These are phyloP conservation scores for Euura lappo DNA, from an alignment of 1,140 invertebrate genomes.

Conservation along the genomic window DNA sequence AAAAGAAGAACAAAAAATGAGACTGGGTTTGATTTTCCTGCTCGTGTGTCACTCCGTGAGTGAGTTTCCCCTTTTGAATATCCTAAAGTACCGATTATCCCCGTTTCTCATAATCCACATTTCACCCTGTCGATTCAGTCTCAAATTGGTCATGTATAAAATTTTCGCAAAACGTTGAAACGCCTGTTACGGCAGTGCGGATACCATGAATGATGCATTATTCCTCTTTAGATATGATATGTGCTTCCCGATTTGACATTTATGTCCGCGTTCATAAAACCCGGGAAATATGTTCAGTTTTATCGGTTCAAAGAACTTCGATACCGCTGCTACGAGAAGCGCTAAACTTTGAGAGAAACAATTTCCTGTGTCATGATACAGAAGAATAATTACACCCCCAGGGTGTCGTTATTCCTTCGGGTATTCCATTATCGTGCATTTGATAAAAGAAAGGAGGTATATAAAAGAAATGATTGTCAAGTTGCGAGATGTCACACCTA, in stretches of 20 bases:
- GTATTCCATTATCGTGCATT: no score
- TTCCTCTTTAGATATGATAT: background rate
- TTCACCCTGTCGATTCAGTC: background rate
- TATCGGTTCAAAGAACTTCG: background rate
- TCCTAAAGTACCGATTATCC: no score
- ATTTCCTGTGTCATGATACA: no score
- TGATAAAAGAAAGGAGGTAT: no score
- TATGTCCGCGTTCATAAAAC: background rate
- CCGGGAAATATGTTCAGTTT: background rate
- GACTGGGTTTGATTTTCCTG: background rate
- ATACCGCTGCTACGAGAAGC: no score
- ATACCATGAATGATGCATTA: background rate
- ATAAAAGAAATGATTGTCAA: no score
- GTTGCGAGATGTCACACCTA: no score
- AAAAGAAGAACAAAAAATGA: no score
- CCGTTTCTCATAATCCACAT: background rate
- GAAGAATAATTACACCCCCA: no score
- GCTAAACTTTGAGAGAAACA: no score
- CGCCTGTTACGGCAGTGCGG: background rate
- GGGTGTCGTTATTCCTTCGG: no score
- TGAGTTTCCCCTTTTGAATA: background rate
- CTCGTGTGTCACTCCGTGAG: background rate
- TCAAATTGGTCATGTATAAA: background rate
- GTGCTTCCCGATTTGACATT: background rate
- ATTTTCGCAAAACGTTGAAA: background rate